phyloP scores from a whole-genome alignment of 2,797 vertebrate genomes.

The Enteromius fasciolatus region DNA sequence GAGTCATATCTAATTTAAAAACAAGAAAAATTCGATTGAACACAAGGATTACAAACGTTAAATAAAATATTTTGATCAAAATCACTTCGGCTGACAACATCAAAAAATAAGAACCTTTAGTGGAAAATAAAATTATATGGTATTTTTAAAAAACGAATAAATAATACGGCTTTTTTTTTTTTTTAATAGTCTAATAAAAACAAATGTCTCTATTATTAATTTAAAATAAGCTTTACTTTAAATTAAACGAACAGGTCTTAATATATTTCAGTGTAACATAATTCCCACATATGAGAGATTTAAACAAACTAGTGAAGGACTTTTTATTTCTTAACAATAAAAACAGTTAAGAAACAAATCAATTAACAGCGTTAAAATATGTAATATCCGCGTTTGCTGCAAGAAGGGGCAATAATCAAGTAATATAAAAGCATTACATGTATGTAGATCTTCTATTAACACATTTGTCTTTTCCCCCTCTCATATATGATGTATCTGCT shows the following conservation, averaged over 20 bases:
- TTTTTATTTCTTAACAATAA: not conserved
- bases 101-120: too few species aligned
- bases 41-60: not conserved
- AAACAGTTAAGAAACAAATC: not conserved
- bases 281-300: not conserved
- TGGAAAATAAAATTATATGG: not conserved
- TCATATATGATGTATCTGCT: slow-evolving; percentile 20
- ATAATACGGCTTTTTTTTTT: not conserved
- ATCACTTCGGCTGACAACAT: not conserved
- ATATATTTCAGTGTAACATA: not conserved
- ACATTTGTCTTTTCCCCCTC: slow-evolving; percentile 33
- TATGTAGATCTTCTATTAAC: slow-evolving; percentile 41
- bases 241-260: not conserved
- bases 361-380: not conserved
- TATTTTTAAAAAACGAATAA: not conserved
- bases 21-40: slow-evolving; percentile 1
- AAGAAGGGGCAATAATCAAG: not conserved
- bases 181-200: not conserved
- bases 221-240: not conserved
- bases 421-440: slow-evolving; percentile 18
- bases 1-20: not conserved
- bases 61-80: not conserved
- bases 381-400: not conserved
- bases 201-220: not conserved
- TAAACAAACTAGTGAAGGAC: not conserved